Evolutionary conservation across 2,797 vertebrate genomes (phyloP).

Genomic region (Delichon dasypus): DNA sequence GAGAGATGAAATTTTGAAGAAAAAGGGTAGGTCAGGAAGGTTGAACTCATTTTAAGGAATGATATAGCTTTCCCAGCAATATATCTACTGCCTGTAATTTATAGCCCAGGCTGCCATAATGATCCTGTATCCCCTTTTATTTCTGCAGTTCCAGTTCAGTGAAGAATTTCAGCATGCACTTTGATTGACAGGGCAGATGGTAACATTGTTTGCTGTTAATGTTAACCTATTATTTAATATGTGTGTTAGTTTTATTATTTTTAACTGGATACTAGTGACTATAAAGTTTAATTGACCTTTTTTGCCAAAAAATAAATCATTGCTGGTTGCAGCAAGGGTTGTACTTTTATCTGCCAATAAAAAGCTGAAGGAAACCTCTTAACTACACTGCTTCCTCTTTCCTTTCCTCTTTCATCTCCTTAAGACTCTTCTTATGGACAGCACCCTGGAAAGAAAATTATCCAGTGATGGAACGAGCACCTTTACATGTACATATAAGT

Average conservation of each 20-base stretch:
- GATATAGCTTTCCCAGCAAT: constrained; percentile 31
- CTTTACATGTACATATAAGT: neutral
- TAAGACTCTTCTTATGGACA: neutral
- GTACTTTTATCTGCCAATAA: constrained; percentile 26
- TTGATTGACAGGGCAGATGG: constrained; percentile 38
- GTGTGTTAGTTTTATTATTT: constrained; percentile 27
- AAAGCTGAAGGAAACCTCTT: constrained; percentile 15
- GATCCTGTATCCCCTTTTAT: constrained; percentile 2
- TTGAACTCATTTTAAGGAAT: constrained; percentile 50
- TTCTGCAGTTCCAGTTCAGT: neutral
- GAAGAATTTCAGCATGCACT: constrained; percentile 7
- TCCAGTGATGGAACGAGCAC: neutral
- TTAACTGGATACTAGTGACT: constrained; percentile 1
- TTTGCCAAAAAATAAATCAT: constrained; percentile 13
- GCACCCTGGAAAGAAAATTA: neutral
- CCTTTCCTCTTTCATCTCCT: constrained; percentile 5
- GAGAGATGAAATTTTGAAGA: constrained; percentile 50
- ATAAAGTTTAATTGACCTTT: constrained; percentile 43
- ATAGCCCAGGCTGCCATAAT: neutral
- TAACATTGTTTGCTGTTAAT: neutral
- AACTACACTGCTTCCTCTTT: neutral
- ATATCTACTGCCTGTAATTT: constrained; percentile 37
- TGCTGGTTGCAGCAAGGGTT: neutral
- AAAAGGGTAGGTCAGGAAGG: constrained; percentile 24
- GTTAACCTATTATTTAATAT: constrained; percentile 32